Percentiles rank a stretch among this genome's conserved stretches.
Conservation (phyloP, 2,888 invertebrate species). For the Ophion obscuratus region DNA sequence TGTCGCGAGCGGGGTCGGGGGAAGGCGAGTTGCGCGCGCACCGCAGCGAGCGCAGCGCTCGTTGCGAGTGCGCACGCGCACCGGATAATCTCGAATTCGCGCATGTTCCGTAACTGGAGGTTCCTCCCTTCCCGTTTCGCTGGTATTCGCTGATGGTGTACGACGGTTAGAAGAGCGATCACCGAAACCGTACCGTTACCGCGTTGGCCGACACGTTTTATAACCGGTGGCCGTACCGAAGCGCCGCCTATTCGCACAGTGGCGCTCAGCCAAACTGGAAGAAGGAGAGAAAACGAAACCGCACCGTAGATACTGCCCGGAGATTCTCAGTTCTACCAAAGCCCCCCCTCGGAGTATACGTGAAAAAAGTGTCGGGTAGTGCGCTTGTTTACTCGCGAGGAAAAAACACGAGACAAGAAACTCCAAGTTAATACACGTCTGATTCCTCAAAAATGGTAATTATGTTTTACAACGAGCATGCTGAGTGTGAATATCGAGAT, state of each 20-base stretch:
- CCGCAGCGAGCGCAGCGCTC: slow-evolving; percentile 52
- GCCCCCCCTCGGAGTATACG: slow-evolving; percentile 73
- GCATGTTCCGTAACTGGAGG: slow-evolving; percentile 74
- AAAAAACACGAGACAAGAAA: slow-evolving; percentile 12
- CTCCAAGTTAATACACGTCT: slow-evolving; percentile 72
- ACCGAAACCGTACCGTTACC: slow-evolving; percentile 30
- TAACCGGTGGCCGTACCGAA: slow-evolving; percentile 11
- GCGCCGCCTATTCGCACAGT: slow-evolving; percentile 42
- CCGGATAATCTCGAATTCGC: slow-evolving; percentile 75
- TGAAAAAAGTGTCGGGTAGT: slow-evolving; percentile 78
- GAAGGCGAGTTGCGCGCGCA: slow-evolving; percentile 42
- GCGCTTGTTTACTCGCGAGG: slow-evolving; percentile 78
- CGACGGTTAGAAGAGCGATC: slow-evolving; percentile 60
- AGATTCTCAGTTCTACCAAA: slow-evolving; percentile 80
- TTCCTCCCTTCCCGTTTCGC: slow-evolving; percentile 82
- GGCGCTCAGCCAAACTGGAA: neutral
- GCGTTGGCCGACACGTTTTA: neutral
- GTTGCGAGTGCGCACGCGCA: slow-evolving; percentile 73
- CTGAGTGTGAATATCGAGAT: slow-evolving; percentile 30
- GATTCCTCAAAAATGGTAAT: slow-evolving; percentile 81
- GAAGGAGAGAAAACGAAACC: slow-evolving; percentile 2
- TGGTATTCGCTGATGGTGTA: slow-evolving; percentile 63
- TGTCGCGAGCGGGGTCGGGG: neutral
- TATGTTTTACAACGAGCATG: slow-evolving; percentile 69
- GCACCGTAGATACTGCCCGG: slow-evolving; percentile 55